A percentile compares a stretch with the other conserved stretches of the same genome.
phyloP scores from a whole-genome alignment of 2,797 vertebrate genomes.

The Gobio occitaniae region DNA sequence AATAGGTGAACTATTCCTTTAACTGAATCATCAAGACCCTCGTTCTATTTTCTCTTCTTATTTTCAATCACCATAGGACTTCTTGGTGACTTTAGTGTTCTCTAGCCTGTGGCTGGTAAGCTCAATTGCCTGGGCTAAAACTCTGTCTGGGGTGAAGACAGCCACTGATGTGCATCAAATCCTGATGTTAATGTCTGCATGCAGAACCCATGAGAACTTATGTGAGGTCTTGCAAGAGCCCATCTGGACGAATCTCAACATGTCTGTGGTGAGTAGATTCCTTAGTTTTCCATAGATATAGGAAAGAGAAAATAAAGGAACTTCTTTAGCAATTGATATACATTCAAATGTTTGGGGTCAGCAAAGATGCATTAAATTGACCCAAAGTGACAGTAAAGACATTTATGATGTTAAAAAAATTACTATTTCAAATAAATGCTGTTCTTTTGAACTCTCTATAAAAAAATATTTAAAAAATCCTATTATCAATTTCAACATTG shows the following conservation, averaged over 20 bases:
- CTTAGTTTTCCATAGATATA: background rate
- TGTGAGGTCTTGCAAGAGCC: slow-evolving; percentile 87
- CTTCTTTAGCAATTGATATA: background rate
- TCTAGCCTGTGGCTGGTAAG: slow-evolving; percentile 94
- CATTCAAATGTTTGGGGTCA: background rate
- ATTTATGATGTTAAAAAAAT: background rate
- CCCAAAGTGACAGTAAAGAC: background rate
- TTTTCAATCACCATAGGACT: slow-evolving; percentile 82
- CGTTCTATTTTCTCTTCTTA: slow-evolving; percentile 5
- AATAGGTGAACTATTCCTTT: background rate
- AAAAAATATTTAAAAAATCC: no score
- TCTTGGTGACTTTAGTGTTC: slow-evolving; percentile 92
- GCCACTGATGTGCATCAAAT: slow-evolving; percentile 90
- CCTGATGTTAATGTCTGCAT: slow-evolving; percentile 91
- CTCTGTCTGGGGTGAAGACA: slow-evolving; percentile 90
- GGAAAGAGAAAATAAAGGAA: background rate
- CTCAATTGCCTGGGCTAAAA: slow-evolving; percentile 94
- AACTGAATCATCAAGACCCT: background rate
- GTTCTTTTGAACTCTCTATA: background rate
- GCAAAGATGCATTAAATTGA: background rate
- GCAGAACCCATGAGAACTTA: slow-evolving; percentile 88
- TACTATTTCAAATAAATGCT: background rate
- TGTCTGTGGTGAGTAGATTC: slow-evolving; percentile 87
- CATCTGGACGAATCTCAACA: slow-evolving; percentile 92
- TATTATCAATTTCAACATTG: no score